Conservation (phyloP, 2,797 vertebrate species). For the Meriones psammophilus region DNA sequence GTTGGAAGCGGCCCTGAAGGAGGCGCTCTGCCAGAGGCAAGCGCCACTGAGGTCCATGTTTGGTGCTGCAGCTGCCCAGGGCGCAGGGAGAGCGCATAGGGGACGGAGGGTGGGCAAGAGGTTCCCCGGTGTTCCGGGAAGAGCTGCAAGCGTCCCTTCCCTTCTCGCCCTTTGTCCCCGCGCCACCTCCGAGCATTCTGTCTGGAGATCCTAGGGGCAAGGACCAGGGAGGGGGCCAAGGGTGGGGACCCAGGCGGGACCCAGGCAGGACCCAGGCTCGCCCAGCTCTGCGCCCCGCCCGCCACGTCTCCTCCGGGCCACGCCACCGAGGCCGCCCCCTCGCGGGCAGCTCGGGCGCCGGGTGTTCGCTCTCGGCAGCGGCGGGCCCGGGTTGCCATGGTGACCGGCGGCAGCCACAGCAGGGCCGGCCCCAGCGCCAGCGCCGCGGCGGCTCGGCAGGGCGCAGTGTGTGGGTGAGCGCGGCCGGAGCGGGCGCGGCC, state of each 20-base stretch:
- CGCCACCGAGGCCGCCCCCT: conserved; percentile 77
- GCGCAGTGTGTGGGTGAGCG: conserved; percentile 82
- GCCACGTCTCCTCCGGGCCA: conserved; percentile 70
- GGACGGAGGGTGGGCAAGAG: neutral
- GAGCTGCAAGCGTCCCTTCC: neutral
- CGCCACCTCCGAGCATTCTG: too few relatives aligned
- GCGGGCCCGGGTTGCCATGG: conserved; percentile 94
- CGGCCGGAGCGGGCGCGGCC: conserved; percentile 81
- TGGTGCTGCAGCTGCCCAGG: neutral
- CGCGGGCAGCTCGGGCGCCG: conserved; percentile 75
- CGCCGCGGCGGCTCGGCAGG: conserved; percentile 83
- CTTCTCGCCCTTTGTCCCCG: conserved; percentile 54
- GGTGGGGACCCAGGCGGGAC: neutral
- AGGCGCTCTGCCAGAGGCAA: neutral
- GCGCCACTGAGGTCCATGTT: neutral
- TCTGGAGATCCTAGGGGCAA: neutral
- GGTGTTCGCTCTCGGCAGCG: conserved; percentile 86
- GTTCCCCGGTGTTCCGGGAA: neutral
- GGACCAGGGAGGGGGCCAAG: neutral
- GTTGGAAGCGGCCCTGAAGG: neutral
- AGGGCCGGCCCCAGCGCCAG: conserved; percentile 87
- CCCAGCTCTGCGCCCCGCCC: conserved; percentile 1
- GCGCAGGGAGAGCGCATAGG: neutral
- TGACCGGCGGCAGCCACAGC: conserved; percentile 91
- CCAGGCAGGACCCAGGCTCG: neutral